These are phyloP conservation scores for Bimastos eiseni DNA, from an alignment of 2,888 invertebrate species.

Conservation along the genomic window DNA sequence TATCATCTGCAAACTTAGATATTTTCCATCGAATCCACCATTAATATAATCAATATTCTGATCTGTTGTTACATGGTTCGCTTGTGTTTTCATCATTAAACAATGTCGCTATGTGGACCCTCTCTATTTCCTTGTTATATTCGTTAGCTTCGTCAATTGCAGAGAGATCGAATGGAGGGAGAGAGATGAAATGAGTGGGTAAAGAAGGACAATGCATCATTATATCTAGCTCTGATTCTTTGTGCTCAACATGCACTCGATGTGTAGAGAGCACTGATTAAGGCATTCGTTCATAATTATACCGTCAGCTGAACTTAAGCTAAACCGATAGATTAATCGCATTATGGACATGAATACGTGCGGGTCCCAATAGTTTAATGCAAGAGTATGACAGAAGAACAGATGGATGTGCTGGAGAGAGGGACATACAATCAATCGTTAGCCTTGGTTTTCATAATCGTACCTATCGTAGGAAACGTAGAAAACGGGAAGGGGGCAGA, in stretches of 20 bases:
- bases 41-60: too few relatives aligned
- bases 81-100: too few relatives aligned
- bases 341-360: neutral
- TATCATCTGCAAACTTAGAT: too few relatives aligned
- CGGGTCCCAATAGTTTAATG: neutral
- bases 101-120: too few relatives aligned
- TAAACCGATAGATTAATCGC: slow-evolving; percentile 3
- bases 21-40: too few relatives aligned
- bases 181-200: neutral
- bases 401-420: neutral
- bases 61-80: too few relatives aligned
- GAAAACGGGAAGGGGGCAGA: neutral
- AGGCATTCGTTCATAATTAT: neutral
- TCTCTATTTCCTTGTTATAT: too few relatives aligned
- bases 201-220: neutral
- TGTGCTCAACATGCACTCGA: neutral
- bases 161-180: too few relatives aligned
- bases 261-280: neutral
- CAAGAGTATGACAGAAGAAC: neutral
- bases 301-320: neutral
- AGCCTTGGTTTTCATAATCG: neutral
- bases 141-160: too few relatives aligned
- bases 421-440: neutral
- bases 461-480: too few relatives aligned
- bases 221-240: neutral